Percentiles rank a stretch among this genome's conserved stretches.
Conservation (phyloP, 53 echinoderm and acorn worm genomes). For the Arbacia lixula region DNA sequence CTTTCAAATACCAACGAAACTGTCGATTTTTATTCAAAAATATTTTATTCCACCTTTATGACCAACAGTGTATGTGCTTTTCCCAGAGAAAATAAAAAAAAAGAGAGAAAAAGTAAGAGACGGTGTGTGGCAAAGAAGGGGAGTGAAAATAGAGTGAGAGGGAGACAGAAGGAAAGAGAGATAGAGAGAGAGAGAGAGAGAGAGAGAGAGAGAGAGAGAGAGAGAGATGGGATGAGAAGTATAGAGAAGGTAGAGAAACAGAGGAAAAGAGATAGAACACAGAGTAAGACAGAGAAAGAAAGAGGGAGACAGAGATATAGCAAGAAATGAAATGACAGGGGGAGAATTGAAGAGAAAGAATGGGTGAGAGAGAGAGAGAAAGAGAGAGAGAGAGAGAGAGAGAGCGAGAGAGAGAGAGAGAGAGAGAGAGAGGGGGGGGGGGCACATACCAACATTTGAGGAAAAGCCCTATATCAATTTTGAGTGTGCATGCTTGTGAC, state of each 20-base stretch:
- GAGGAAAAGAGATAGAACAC: background rate
- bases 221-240: background rate
- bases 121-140: background rate
- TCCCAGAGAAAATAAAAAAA: no score
- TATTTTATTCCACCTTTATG: no score
- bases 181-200: background rate
- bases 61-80: no score
- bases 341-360: background rate
- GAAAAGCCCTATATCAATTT: no score
- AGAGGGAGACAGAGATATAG: no score
- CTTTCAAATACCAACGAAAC: no score
- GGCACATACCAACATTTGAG: no score
- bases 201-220: background rate
- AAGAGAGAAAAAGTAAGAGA: background rate
- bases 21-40: no score
- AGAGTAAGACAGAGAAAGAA: background rate
- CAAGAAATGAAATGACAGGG: background rate
- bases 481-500: no score
- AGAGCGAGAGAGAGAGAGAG: background rate
- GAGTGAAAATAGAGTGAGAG: background rate
- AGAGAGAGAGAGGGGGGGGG: no score
- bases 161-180: background rate
- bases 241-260: no score
- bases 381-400: background rate
- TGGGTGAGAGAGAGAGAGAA: background rate